phyloP scores from a whole-genome alignment of 2,113 vertebrate genomes.

The Dermatemys mawii region DNA sequence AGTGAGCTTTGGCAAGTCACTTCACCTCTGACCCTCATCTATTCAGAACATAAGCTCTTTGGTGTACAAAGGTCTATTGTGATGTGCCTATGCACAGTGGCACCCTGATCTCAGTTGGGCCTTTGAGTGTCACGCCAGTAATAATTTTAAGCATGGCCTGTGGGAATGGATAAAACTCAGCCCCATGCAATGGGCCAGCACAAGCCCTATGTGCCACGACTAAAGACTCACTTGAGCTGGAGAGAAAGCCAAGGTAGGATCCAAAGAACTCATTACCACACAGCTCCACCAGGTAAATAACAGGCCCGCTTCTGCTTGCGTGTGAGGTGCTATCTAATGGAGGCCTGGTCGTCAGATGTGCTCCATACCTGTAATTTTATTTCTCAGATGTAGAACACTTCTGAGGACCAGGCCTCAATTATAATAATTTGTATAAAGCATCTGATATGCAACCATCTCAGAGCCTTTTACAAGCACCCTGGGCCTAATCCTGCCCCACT shows the following conservation, averaged over 20 bases:
- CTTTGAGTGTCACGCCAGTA: not conserved
- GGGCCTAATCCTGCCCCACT: not conserved
- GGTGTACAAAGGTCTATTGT: not conserved
- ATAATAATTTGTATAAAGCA: too few species aligned
- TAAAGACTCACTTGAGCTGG: not conserved
- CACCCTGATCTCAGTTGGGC: not conserved
- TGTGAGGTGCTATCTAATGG: not conserved
- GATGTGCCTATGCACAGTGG: not conserved
- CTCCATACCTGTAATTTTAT: too few species aligned
- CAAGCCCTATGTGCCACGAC: too few species aligned
- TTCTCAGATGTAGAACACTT: not conserved
- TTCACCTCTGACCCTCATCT: not conserved
- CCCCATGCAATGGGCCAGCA: not conserved
- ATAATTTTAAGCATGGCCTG: not conserved
- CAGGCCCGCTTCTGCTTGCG: not conserved
- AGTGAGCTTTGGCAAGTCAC: not conserved
- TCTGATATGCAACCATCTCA: too few species aligned
- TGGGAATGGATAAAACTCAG: not conserved
- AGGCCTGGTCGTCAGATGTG: too few species aligned
- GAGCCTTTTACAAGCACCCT: not conserved
- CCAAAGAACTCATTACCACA: not conserved
- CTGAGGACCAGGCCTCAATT: not conserved
- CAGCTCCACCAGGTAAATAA: not conserved
- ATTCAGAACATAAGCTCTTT: not conserved
- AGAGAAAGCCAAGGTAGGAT: fast-evolving